Base-by-base conservation (phyloP, 2,888 invertebrate genomes). In the Phytoseiulus persimilis region DNA sequence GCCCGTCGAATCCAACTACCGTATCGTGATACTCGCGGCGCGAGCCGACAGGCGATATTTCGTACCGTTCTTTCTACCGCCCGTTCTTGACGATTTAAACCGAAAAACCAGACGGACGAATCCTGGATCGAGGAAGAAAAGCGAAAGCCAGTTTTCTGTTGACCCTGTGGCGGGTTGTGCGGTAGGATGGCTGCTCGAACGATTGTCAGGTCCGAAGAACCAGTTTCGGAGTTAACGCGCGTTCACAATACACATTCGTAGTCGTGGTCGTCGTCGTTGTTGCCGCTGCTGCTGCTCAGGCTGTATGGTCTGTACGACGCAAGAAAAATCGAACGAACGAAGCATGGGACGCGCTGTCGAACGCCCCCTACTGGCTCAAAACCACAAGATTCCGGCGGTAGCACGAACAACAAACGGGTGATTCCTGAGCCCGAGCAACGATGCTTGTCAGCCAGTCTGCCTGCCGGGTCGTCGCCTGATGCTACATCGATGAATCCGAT, bases 351-450 rank as follows among this genome's bases (percentile, higher is more conserved):
- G 65, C 65, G 28, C 65, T 14, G 18, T 65, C 65, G 87, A 31
- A n/a, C 87, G 87, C 32, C 87, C 87, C 87, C 87, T 87, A 87
- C 33, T 33, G 87, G n/a, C 39, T 45, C 39, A 33, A 39, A 87
- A 87, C 87, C 87, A 45, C 87, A 45, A 87, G 87, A 87, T 87
- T 87, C 87, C 87, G 45, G 87, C 87, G 87, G 87, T 87, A 65
- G 65, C 65, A 65, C 65, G 65, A 65, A 28, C 65, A 65, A 65
- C 65, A 23, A 65, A 28, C 65, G 65, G 65, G 65, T 18, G 65
- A 65, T 65, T 65, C 65, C 23, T 65, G 65, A 18, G 65, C 65
- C 65, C 65, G 14, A 65, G 18, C 65, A 3, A 39, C 39, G 39
- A 3, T 65, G 28, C 1, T 11, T 65, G 65, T 65, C 65, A 65